Conservation (phyloP, 2,888 invertebrate genomes). For the Coenonympha arcania region DNA sequence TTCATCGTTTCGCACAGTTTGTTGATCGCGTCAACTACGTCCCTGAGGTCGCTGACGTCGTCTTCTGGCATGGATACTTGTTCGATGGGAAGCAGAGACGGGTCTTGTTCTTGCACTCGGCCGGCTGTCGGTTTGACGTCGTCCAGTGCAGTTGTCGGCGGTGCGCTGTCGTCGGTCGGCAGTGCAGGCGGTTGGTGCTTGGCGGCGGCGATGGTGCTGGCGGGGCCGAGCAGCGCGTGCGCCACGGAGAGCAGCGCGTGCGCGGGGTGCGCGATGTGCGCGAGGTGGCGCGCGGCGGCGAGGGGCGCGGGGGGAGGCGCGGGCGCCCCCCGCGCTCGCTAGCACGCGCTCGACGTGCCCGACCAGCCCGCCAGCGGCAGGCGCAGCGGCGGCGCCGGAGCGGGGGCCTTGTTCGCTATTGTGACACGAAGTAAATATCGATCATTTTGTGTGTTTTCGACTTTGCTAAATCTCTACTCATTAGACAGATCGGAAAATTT, state of each 20-base stretch:
- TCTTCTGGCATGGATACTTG: slow-evolving; percentile 44
- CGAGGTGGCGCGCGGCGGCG: slow-evolving; percentile 34
- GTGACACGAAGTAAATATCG: too few species aligned
- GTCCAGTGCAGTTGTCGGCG: neutral
- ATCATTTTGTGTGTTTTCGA: too few species aligned
- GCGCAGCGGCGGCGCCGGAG: slow-evolving; percentile 75
- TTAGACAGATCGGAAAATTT: too few species aligned
- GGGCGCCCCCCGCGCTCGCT: slow-evolving; percentile 63
- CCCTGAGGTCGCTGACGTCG: slow-evolving; percentile 60
- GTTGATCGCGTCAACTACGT: slow-evolving; percentile 70
- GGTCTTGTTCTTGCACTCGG: slow-evolving; percentile 6
- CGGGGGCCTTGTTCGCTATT: slow-evolving; percentile 74
- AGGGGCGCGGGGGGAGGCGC: slow-evolving; percentile 30
- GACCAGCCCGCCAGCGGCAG: slow-evolving; percentile 74
- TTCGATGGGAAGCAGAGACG: slow-evolving; percentile 44
- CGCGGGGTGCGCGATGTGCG: slow-evolving; percentile 48
- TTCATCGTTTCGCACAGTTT: slow-evolving; percentile 66
- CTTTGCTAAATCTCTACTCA: too few species aligned
- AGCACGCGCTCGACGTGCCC: slow-evolving; percentile 71
- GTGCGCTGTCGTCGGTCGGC: too few species aligned
- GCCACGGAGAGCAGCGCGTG: slow-evolving; percentile 55
- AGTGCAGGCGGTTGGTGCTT: slow-evolving; percentile 32
- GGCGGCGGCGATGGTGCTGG: slow-evolving; percentile 21
- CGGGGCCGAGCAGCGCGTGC: slow-evolving; percentile 46
- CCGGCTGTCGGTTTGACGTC: neutral